Evolutionary conservation across 2,113 vertebrate species (phyloP).

Genomic region (Prolemur simus): DNA sequence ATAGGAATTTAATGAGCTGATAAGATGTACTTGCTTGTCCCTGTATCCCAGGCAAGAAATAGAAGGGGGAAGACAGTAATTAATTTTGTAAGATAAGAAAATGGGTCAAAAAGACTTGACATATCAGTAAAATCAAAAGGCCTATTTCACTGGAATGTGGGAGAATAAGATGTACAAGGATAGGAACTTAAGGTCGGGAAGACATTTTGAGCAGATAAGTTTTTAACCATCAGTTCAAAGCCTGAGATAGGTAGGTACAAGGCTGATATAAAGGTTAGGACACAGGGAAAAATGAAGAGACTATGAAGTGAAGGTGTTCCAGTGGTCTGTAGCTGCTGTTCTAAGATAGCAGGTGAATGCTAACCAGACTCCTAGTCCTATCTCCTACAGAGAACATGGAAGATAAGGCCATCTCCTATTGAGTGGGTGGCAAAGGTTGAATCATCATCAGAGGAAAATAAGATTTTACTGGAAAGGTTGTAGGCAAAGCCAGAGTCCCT

Average conservation of each 20-base stretch:
- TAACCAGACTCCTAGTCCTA: neutral
- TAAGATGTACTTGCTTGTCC: neutral
- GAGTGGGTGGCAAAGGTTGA: neutral
- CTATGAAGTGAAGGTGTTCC: neutral
- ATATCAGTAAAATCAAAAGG: conserved; percentile 7
- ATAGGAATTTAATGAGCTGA: neutral
- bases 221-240: neutral
- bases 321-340: neutral
- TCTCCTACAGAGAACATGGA: neutral
- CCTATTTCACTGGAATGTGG: neutral
- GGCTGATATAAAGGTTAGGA: neutral
- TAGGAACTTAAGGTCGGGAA: neutral
- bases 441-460: neutral
- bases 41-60: neutral
- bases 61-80: neutral
- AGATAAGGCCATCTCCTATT: neutral
- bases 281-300: neutral
- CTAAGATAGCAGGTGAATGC: neutral
- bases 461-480: neutral
- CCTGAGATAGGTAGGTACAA: neutral
- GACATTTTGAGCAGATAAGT: conserved; percentile 3
- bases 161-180: neutral
- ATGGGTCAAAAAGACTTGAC: neutral
- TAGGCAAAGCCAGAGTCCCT: neutral
- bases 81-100: conserved; percentile 21